Conservation (phyloP, 2,113 vertebrate species). For the Leptobrachium ailaonicum region DNA sequence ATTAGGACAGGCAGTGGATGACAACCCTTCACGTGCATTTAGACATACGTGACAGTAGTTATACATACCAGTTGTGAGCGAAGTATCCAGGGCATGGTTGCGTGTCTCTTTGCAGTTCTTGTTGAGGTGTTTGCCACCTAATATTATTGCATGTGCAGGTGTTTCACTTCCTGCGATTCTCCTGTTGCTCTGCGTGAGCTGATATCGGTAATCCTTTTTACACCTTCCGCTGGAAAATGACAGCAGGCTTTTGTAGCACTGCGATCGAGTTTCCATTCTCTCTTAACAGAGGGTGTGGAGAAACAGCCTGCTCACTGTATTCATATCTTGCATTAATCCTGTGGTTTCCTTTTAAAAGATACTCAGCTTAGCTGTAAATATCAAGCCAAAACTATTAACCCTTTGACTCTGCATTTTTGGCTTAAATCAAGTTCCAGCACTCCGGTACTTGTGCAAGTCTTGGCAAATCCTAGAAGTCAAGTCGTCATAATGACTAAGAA, state of each 20-base stretch:
- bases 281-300: neutral
- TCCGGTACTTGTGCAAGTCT: no score
- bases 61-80: no score
- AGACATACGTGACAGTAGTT: no score
- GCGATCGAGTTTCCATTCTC: conserved; percentile 15
- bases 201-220: conserved; percentile 17
- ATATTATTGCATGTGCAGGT: conserved; percentile 15
- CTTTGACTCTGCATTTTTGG: neutral
- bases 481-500: no score
- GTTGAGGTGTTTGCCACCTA: neutral
- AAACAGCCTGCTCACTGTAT: conserved; percentile 37
- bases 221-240: conserved; percentile 20
- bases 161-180: neutral
- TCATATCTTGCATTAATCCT: conserved; percentile 43
- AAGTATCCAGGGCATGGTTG: no score
- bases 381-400: conserved; percentile 13
- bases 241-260: conserved; percentile 30
- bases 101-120: no score
- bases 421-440: no score
- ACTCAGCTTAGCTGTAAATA: conserved; percentile 43
- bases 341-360: conserved; percentile 50
- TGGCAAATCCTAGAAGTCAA: no score
- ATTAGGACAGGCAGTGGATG: no score
- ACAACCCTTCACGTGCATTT: no score
- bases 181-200: neutral